Conservation (phyloP, 1,140 invertebrate species). For the Drepana arcuata region DNA sequence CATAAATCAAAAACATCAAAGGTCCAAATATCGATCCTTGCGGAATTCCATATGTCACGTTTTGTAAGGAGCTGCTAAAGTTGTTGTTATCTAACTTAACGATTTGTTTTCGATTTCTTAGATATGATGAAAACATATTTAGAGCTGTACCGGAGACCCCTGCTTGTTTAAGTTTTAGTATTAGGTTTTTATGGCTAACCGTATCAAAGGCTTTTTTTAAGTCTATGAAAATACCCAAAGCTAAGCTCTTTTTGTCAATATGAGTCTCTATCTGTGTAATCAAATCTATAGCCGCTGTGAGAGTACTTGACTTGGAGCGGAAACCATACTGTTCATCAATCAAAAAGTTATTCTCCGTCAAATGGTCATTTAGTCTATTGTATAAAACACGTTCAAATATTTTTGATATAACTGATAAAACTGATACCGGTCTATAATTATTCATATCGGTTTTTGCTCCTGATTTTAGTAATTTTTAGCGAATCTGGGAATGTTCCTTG, state of each 20-base stretch:
- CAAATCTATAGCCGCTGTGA: constrained; percentile 1
- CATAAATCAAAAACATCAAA: no score
- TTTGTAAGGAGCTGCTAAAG: no score
- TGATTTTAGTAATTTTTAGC: constrained; percentile 3
- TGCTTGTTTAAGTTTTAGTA: constrained; percentile 2
- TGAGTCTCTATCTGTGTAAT: neutral
- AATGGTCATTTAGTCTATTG: neutral
- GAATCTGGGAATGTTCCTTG: constrained; percentile 1
- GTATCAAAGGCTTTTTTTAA: constrained; percentile 1
- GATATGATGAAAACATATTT: neutral
- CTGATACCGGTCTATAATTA: constrained; percentile 3
- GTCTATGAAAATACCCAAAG: neutral
- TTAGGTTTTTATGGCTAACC: neutral
- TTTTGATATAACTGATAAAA: constrained; percentile 1
- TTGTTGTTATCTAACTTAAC: constrained; percentile 1
- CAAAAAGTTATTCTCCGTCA: neutral
- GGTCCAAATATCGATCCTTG: no score
- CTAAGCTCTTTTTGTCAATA: constrained; percentile 1
- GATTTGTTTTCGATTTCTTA: neutral
- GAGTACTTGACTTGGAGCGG: constrained; percentile 1
- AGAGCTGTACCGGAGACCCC: constrained; percentile 1
- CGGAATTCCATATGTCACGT: no score
- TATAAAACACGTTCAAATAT: neutral
- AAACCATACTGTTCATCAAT: neutral
- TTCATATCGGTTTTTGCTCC: constrained; percentile 1